Percentiles rank a stretch among this genome's conserved stretches.
These are phyloP conservation scores for Scomber japonicus DNA, from an alignment of 2,113 vertebrate genomes.

Conservation along the genomic window DNA sequence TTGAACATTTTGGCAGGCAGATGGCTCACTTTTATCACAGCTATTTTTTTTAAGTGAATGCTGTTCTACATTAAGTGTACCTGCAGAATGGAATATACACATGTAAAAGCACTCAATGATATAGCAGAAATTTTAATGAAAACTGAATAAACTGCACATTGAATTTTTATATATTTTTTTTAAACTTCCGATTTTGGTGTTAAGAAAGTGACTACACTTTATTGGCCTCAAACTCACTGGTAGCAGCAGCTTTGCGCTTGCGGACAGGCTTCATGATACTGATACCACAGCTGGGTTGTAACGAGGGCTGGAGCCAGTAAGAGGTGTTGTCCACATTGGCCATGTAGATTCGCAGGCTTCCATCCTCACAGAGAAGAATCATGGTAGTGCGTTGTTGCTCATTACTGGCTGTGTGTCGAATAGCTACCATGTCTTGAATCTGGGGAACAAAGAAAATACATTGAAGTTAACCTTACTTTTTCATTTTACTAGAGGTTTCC, in stretches of 20 bases:
- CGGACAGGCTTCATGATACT: constrained; percentile 98
- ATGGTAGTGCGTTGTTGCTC: constrained; percentile 99
- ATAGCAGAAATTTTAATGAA: background rate
- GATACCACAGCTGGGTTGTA: constrained; percentile 96
- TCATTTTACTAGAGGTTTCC: too few relatives aligned
- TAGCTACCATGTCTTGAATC: constrained; percentile 99
- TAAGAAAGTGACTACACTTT: background rate
- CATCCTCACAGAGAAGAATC: constrained; percentile 98
- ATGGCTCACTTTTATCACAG: background rate
- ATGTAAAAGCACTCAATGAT: background rate
- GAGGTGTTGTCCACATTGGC: constrained; percentile 98
- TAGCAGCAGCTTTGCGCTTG: constrained; percentile 93
- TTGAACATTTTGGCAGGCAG: background rate
- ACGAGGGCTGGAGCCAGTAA: constrained; percentile 96
- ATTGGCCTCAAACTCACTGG: constrained; percentile 86
- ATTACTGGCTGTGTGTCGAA: constrained; percentile 96
- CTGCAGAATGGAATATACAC: background rate
- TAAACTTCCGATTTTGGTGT: background rate
- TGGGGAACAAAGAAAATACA: constrained; percentile 59
- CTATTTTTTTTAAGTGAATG: too few relatives aligned
- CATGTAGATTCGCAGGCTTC: constrained; percentile 99
- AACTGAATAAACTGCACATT: background rate
- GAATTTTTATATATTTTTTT: background rate
- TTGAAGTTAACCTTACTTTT: background rate
- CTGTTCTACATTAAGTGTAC: background rate